Percentiles rank a stretch among this genome's conserved stretches.
These are phyloP conservation scores for Gallinago undulata DNA, from an alignment of 2,113 vertebrate species.

Conservation along the genomic window DNA sequence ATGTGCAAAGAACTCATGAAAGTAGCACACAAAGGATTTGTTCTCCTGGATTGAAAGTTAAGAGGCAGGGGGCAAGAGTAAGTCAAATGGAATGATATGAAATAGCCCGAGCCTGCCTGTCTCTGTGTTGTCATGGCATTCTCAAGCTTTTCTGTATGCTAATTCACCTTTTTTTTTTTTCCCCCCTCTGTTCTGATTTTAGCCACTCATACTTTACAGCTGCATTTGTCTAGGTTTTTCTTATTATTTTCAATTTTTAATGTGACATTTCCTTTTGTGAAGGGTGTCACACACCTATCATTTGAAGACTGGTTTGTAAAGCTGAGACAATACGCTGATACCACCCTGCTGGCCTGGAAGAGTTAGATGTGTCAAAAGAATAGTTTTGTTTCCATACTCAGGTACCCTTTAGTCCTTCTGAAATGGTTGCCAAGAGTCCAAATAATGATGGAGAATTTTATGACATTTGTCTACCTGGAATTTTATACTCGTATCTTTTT, in stretches of 20 bases:
- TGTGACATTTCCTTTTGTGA: background rate
- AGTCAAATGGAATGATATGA: constrained; percentile 32
- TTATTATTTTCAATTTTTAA: constrained; percentile 29
- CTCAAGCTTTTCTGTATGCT: background rate
- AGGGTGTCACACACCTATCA: background rate
- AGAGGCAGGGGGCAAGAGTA: background rate
- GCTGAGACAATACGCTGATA: background rate
- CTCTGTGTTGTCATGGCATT: constrained; percentile 28
- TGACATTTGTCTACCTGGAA: background rate
- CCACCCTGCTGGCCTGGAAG: background rate
- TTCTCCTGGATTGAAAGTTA: background rate
- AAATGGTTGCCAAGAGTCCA: background rate
- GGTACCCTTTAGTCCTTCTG: background rate
- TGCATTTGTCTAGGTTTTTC: background rate
- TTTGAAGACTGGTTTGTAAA: background rate
- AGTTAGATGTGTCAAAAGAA: background rate
- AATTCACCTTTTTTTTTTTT: background rate
- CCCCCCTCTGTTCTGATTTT: background rate
- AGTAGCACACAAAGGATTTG: background rate
- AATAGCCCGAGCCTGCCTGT: background rate
- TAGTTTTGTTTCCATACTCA: background rate
- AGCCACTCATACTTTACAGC: background rate
- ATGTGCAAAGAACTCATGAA: constrained; percentile 2
- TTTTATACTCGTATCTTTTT: background rate
- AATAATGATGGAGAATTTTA: background rate